Evolutionary conservation across 2,113 vertebrate species (phyloP).

Genomic region (Perognathus longimembris): DNA sequence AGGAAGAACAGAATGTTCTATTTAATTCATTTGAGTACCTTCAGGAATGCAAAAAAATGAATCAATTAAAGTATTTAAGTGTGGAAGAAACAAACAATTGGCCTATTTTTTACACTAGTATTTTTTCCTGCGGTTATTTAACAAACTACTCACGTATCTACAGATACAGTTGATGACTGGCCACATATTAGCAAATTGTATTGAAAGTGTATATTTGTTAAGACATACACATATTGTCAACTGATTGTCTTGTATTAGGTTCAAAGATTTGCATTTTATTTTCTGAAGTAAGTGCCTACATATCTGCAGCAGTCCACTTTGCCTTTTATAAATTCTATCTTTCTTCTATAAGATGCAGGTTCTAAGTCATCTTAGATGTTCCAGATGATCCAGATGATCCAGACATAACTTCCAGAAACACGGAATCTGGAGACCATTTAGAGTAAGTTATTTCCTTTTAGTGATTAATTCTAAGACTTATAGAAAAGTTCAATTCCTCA

Average conservation of each 20-base stretch:
- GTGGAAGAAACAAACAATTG: background rate
- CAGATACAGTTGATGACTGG: background rate
- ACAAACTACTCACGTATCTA: background rate
- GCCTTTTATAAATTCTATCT: background rate
- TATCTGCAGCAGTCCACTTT: background rate
- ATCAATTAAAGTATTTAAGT: background rate
- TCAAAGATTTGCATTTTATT: background rate
- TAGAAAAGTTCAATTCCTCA: background rate
- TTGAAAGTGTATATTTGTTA: background rate
- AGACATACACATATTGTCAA: background rate
- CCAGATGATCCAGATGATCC: too few relatives aligned
- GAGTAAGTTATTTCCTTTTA: background rate
- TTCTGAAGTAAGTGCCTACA: background rate
- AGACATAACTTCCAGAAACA: too few relatives aligned
- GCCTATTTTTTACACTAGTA: background rate
- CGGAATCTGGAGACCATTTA: too few relatives aligned
- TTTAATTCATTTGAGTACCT: background rate
- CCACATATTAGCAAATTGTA: background rate
- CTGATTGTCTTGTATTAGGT: background rate
- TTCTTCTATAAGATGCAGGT: background rate
- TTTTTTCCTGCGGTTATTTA: background rate
- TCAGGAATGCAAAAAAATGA: background rate
- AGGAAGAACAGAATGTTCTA: background rate
- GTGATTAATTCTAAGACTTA: background rate
- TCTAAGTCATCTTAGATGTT: too few relatives aligned